These are phyloP conservation scores for Drosophila truncata DNA, from an alignment of 1,140 invertebrate genomes.

Conservation along the genomic window DNA sequence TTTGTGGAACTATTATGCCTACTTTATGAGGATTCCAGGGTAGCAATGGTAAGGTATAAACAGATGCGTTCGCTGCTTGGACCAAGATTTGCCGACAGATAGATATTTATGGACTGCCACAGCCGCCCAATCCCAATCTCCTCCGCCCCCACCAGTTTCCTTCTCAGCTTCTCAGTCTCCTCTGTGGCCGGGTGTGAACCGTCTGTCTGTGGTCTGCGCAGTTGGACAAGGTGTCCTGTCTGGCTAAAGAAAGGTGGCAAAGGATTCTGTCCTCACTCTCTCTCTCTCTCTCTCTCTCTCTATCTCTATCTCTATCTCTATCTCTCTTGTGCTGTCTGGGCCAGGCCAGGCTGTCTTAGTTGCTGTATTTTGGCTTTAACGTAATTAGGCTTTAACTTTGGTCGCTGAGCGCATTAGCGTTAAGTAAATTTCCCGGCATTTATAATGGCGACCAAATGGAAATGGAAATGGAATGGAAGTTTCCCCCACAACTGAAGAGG, in stretches of 20 bases:
- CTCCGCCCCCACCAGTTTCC: conserved; percentile 10
- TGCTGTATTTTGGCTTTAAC: conserved; percentile 50
- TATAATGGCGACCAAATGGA: conserved; percentile 18
- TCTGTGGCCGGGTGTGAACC: conserved; percentile 16
- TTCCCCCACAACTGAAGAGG: conserved; percentile 15
- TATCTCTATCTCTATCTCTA: not conserved
- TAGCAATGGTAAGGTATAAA: conserved; percentile 16
- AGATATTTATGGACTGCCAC: conserved; percentile 70
- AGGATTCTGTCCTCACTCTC: conserved; percentile 5
- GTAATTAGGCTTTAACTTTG: conserved; percentile 62
- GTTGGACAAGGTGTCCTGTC: conserved; percentile 52
- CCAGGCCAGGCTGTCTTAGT: conserved; percentile 20
- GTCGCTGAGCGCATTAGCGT: conserved; percentile 47
- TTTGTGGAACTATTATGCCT: not conserved
- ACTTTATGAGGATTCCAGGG: not conserved
- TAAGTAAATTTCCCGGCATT: conserved; percentile 45
- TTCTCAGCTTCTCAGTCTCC: not conserved
- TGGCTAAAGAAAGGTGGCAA: conserved; percentile 31
- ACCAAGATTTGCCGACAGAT: conserved; percentile 62
- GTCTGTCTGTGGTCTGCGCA: conserved; percentile 45
- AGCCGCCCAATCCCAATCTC: conserved; percentile 15
- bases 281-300: not conserved
- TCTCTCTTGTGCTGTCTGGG: conserved; percentile 6
- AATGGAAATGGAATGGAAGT: conserved; percentile 16
- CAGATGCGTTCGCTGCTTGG: conserved; percentile 46